Conservation (phyloP, 1,140 invertebrate genomes). For the Listronotus bonariensis region DNA sequence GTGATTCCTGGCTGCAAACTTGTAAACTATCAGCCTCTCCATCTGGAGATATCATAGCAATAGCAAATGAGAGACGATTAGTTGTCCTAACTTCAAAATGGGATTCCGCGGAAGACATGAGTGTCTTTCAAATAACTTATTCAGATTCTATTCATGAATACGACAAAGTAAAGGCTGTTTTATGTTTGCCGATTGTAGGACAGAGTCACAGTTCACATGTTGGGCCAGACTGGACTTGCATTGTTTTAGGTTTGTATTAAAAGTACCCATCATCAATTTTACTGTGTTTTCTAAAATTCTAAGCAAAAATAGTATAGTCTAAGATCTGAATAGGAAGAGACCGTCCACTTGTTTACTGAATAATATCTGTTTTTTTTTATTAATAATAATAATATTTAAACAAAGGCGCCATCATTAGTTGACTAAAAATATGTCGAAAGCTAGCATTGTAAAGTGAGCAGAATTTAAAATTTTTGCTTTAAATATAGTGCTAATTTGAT, state of each 20-base stretch:
- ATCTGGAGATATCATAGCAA: conserved; percentile 70
- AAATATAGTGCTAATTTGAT: no score
- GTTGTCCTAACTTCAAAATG: conserved; percentile 70
- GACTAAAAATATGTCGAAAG: no score
- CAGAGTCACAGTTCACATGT: conserved; percentile 57
- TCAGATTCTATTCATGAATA: conserved; percentile 61
- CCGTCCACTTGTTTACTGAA: no score
- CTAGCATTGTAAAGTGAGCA: no score
- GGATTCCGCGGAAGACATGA: conserved; percentile 58
- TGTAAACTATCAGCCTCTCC: conserved; percentile 74
- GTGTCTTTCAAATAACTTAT: conserved; percentile 59
- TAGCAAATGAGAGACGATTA: conserved; percentile 69
- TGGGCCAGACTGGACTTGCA: conserved; percentile 91
- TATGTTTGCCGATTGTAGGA: conserved; percentile 60
- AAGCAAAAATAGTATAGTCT: no score
- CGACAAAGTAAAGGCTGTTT: conserved; percentile 58
- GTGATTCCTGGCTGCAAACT: conserved; percentile 71
- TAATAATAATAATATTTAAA: no score
- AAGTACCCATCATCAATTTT: no score
- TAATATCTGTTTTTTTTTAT: no score
- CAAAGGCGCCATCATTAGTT: no score
- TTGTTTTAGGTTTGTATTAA: conserved; percentile 63
- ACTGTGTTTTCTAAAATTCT: no score
- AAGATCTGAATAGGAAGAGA: no score
- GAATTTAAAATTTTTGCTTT: no score